A percentile compares a stretch with the other conserved stretches of the same genome.
Conservation (phyloP, 2,888 invertebrate species). For the Eulithis testata region DNA sequence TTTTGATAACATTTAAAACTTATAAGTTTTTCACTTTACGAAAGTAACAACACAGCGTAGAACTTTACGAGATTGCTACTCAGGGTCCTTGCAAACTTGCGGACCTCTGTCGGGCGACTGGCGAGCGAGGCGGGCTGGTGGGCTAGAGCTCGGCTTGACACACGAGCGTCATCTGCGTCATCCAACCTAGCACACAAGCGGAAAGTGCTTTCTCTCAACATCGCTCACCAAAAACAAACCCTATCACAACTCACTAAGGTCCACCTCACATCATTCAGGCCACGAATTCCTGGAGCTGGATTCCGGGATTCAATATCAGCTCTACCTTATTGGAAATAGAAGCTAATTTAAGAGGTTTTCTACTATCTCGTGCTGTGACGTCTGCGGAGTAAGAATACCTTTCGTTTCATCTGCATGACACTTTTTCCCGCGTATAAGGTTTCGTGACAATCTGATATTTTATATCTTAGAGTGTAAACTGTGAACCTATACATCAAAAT, state of each 20-base stretch:
- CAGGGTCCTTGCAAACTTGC: conserved; percentile 61
- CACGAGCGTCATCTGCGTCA: conserved; percentile 76
- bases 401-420: conserved; percentile 62
- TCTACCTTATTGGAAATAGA: conserved; percentile 52
- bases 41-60: conserved; percentile 50
- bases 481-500: background rate
- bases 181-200: conserved; percentile 71
- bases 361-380: conserved; percentile 58
- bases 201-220: conserved; percentile 81
- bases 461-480: conserved; percentile 46
- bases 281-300: conserved; percentile 21
- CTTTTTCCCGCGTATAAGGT: conserved; percentile 75
- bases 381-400: conserved; percentile 62
- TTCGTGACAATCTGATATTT: conserved; percentile 60
- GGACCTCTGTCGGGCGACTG: conserved; percentile 69
- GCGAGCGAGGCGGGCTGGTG: conserved; percentile 52
- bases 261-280: conserved; percentile 39
- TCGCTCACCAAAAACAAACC: conserved; percentile 55
- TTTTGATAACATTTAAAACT: conserved; percentile 39
- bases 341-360: conserved; percentile 52
- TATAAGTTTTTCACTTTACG: conserved; percentile 33
- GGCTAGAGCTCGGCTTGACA: conserved; percentile 55
- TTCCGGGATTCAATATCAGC: conserved; percentile 50
- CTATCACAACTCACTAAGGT: conserved; percentile 61
- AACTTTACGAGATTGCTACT: conserved; percentile 41